Base-by-base conservation (phyloP, 1,140 invertebrate genomes). In the Chironomus tepperi region DNA sequence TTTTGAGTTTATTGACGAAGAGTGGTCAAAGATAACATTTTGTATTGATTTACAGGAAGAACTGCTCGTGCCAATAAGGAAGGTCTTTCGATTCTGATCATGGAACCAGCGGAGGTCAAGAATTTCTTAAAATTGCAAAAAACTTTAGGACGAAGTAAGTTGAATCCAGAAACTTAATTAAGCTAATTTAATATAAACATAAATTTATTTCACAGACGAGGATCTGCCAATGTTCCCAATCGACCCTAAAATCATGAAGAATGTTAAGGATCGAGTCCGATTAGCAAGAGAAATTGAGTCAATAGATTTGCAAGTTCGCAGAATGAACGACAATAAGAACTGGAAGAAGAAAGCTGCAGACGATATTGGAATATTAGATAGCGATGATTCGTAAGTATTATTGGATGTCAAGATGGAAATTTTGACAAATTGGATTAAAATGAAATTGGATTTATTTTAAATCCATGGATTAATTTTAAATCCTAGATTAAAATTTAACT, bases 81-180 rank as follows among this genome's bases (percentile, higher is more conserved):
- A 82, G 98, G 98, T 9, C 87, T 98, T 9, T 95, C 96, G 34
- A 88, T 99, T 8, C 86, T 99, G 76, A 87, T 99, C 73, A 91
- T 98, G 83, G 95, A 97, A 78, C 93, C 95, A 0, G 85, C 88
- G 3, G 97, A 99, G 81, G 86, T 91, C 3, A 87, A 87, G 64
- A 86, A 87, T 73, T 99, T 98, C 79, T 84, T 88, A 0, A 94
- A 91, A 80, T 84, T 98, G 3, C 93, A 93, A 76, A 87, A 87
- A 76, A 95, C 92, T 0, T 84, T 98, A 2, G 90, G 90, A 75
- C 91, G 91, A 84, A 89, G 93, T 94, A 85, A 84, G 84, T 77
- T 47, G n/a, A n/a, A n/a, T n/a, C n/a, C n/a, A n/a, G n/a, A n/a
- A n/a, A 34, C 24, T 34, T 1, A 34, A 2, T 34, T 34, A 2